phyloP scores from a whole-genome alignment of 2,888 invertebrate genomes.

The Xestia ashworthii region DNA sequence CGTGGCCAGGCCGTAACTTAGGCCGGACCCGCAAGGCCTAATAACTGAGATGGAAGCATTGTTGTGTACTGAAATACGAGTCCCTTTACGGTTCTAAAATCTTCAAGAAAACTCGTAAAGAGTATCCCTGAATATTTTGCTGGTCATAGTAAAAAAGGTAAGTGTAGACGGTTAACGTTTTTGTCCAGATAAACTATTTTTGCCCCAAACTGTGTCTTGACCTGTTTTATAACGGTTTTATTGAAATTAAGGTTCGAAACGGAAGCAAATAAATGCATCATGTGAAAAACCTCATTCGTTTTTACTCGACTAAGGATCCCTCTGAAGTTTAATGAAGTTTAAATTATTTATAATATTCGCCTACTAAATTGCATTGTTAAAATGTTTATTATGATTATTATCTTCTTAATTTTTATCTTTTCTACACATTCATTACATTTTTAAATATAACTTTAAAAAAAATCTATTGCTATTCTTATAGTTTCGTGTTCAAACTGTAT shows the following conservation, averaged over 20 bases:
- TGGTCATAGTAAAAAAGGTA: constrained; percentile 29
- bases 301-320: not conserved
- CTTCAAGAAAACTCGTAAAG: constrained; percentile 55
- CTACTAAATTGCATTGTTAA: not conserved
- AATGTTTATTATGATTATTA: not conserved
- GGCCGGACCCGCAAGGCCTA: constrained; percentile 48
- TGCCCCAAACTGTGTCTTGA: not conserved
- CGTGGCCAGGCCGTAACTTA: constrained; percentile 41
- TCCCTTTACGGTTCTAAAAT: constrained; percentile 58
- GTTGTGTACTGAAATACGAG: constrained; percentile 46
- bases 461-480: too few species aligned
- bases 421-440: too few species aligned
- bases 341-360: not conserved
- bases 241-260: not conserved
- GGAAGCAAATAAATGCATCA: not conserved
- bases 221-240: not conserved
- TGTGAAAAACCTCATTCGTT: too few species aligned
- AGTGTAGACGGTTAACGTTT: not conserved
- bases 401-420: too few species aligned
- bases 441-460: too few species aligned
- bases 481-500: too few species aligned
- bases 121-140: constrained; percentile 46
- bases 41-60: constrained; percentile 47
- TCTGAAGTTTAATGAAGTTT: too few species aligned
- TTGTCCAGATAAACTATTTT: constrained; percentile 5